Evolutionary conservation across 1,140 invertebrate species (phyloP).

Genomic region (Listronotus oregonensis): DNA sequence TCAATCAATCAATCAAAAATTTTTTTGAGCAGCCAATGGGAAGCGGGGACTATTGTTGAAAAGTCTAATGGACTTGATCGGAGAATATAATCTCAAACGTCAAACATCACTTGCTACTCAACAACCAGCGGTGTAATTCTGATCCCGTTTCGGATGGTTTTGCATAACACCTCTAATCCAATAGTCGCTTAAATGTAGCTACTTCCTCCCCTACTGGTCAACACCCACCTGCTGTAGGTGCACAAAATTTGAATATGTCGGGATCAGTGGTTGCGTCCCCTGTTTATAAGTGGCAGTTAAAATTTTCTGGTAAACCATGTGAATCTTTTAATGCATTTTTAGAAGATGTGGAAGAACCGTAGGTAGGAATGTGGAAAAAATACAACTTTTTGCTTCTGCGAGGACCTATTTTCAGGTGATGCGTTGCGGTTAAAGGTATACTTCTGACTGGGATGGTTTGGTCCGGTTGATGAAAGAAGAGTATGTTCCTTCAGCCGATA

Average conservation of each 20-base stretch:
- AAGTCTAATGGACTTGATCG: too few species aligned
- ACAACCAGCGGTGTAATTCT: too few species aligned
- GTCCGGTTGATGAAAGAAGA: not conserved
- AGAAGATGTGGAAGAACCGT: conserved; percentile 1
- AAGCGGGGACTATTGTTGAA: too few species aligned
- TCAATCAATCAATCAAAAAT: too few species aligned
- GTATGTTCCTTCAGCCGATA: not conserved
- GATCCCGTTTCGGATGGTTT: too few species aligned
- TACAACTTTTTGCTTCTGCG: conserved; percentile 6
- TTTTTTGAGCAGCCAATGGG: too few species aligned
- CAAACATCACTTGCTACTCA: too few species aligned
- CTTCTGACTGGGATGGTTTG: too few species aligned
- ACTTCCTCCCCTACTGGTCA: not conserved
- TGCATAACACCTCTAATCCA: too few species aligned
- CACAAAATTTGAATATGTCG: conserved; percentile 1
- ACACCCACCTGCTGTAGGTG: not conserved
- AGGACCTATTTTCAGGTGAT: not conserved
- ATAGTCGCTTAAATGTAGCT: not conserved
- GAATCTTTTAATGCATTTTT: conserved; percentile 1
- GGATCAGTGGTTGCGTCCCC: conserved; percentile 10
- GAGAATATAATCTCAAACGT: too few species aligned
- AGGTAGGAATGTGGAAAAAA: not conserved
- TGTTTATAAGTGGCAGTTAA: conserved; percentile 3
- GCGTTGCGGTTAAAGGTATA: not conserved
- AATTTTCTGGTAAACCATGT: not conserved